Base-by-base conservation (phyloP, 2,113 vertebrate genomes). In the Nibea coibor region DNA sequence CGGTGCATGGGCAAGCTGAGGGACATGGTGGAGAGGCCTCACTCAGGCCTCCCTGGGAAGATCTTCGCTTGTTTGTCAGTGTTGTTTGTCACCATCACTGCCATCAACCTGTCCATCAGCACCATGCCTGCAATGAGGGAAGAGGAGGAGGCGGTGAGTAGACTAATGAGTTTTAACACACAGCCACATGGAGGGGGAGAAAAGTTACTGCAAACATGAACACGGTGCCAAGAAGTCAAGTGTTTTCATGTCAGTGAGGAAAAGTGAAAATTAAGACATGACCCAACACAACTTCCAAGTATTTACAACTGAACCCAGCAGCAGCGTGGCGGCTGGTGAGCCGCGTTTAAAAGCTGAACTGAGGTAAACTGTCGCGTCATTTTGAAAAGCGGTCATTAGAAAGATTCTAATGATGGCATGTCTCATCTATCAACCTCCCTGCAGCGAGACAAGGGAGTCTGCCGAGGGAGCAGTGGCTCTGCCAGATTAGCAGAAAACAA, bases 11-110 rank as follows among this genome's bases (percentile, higher is more conserved):
- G 86, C 57, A 95, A 94, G 68, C 94, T 99, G 51, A 96, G 97
- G 48, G 97, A 99, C 94, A 99, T 99, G 98, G 98, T 99, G 89
- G 98, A 99, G 93, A 96, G 94, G 92, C 98, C 98, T 6, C 98
- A 99, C 90, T 99, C 98, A 0, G 98, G 98, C 73, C 96, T 99
- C 20, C 97, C 98, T 0, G 98, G 98, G 73, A 99, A 99, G 94
- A 97, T 99, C 93, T 99, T 99, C 19, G 98, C 98, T 61, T 99
- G 97, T 84, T 93, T 99, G 87, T 99, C 98, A 0, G 97, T 99
- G 88, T 85, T 99, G 83, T 99, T 99, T 70, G 98, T 99, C 91
- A 98, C 98, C 24, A 97, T 99, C 92, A 99, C 98, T 4, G 98
- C 97, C 4, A 70, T 99, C 94, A 99, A 99, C 91, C 96, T 99